phyloP scores from a whole-genome alignment of 2,888 invertebrate species.

The Odontocerum albicorne region DNA sequence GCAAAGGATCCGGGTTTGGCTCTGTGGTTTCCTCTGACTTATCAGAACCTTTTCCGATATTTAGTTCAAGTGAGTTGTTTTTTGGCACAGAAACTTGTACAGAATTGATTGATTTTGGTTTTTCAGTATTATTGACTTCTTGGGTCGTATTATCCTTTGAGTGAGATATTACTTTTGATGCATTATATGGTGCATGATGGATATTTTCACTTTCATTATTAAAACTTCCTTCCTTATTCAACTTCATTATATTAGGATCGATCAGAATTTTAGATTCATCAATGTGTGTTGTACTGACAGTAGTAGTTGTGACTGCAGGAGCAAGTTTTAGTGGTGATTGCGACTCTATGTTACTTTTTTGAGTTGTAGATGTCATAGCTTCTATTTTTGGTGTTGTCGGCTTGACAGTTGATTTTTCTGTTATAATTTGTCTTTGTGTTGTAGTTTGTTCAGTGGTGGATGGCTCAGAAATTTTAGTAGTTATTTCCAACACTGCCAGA shows the following conservation, averaged over 20 bases:
- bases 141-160: background rate
- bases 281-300: background rate
- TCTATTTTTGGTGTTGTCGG: background rate
- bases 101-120: constrained; percentile 31
- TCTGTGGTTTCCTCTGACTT: constrained; percentile 32
- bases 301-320: background rate
- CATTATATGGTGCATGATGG: background rate
- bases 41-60: constrained; percentile 23
- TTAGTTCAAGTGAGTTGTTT: constrained; percentile 3
- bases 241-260: constrained; percentile 33
- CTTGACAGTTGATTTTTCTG: background rate
- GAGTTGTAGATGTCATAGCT: constrained; percentile 3
- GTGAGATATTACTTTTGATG: background rate
- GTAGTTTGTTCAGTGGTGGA: background rate
- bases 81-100: constrained; percentile 36
- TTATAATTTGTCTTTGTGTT: constrained; percentile 1
- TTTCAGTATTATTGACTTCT: constrained; percentile 12
- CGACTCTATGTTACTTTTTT: background rate
- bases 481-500: constrained; percentile 29
- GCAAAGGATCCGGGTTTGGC: constrained; percentile 37
- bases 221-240: constrained; percentile 27
- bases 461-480: constrained; percentile 28
- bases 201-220: constrained; percentile 35
- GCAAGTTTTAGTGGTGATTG: background rate
- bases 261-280: constrained; percentile 22